Conservation (phyloP, 2,797 vertebrate genomes). For the Micropoecilia bifurca region DNA sequence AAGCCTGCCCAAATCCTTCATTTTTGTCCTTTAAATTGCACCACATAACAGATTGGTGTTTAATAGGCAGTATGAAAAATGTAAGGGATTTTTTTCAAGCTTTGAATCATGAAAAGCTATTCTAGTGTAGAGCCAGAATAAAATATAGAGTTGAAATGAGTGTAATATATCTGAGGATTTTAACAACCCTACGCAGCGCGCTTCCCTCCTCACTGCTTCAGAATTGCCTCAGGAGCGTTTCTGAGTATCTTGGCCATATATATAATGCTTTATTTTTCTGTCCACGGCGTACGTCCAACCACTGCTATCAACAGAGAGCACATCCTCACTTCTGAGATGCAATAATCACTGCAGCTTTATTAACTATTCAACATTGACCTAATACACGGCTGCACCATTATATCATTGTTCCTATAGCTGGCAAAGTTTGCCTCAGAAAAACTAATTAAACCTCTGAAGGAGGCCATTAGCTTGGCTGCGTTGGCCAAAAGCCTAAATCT, state of each 20-base stretch:
- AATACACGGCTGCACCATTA: constrained; percentile 37
- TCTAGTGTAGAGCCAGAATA: constrained; percentile 12
- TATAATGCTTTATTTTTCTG: constrained; percentile 23
- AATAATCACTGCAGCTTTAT: constrained; percentile 53
- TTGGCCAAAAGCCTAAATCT: constrained; percentile 48
- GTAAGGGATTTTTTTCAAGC: background rate
- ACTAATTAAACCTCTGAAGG: constrained; percentile 55
- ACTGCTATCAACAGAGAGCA: constrained; percentile 29
- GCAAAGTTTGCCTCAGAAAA: constrained; percentile 57
- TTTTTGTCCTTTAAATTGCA: constrained; percentile 2
- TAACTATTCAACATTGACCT: constrained; percentile 56
- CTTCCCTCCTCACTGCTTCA: background rate
- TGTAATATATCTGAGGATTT: constrained; percentile 2
- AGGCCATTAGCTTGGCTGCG: constrained; percentile 39
- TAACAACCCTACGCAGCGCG: background rate
- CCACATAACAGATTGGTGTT: background rate
- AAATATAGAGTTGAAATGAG: constrained; percentile 15
- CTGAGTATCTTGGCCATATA: background rate
- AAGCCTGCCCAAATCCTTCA: background rate
- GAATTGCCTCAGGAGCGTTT: background rate
- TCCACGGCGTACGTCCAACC: constrained; percentile 38
- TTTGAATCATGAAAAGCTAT: constrained; percentile 3
- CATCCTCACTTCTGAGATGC: constrained; percentile 18
- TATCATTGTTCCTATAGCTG: constrained; percentile 39
- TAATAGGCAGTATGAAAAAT: constrained; percentile 14